Percentiles rank a stretch among this genome's conserved stretches.
Evolutionary conservation across 1,140 invertebrate species (phyloP).

Genomic region (Ganaspis sp.): DNA sequence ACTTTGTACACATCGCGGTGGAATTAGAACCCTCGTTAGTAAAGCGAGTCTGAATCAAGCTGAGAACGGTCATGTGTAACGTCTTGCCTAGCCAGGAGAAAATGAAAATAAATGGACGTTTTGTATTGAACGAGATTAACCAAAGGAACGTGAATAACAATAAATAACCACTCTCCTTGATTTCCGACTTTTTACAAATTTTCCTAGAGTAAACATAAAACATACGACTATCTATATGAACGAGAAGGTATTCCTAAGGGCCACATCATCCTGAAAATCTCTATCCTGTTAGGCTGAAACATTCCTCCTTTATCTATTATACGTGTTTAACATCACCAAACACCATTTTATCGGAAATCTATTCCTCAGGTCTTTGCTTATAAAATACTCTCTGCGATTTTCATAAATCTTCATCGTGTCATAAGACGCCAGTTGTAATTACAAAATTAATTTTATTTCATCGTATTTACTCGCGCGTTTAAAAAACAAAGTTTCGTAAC

Average conservation of each 20-base stretch:
- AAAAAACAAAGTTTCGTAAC: no score
- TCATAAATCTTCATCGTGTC: no score
- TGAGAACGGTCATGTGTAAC: constrained; percentile 8
- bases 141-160: neutral
- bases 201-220: neutral
- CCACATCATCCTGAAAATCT: neutral
- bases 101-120: constrained; percentile 20
- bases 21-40: constrained; percentile 31
- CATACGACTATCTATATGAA: neutral
- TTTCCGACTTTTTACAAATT: neutral
- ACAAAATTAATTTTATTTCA: no score
- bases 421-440: no score
- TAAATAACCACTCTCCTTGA: constrained; percentile 23
- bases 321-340: constrained; percentile 3
- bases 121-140: constrained; percentile 16
- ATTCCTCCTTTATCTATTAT: constrained; percentile 12
- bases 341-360: neutral
- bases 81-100: neutral
- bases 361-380: no score
- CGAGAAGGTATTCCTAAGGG: neutral
- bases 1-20: neutral
- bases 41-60: constrained; percentile 6
- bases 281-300: neutral
- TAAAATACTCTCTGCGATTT: no score
- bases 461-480: no score